Conservation (phyloP, 2,797 vertebrate species). For the Delichon dasypus region DNA sequence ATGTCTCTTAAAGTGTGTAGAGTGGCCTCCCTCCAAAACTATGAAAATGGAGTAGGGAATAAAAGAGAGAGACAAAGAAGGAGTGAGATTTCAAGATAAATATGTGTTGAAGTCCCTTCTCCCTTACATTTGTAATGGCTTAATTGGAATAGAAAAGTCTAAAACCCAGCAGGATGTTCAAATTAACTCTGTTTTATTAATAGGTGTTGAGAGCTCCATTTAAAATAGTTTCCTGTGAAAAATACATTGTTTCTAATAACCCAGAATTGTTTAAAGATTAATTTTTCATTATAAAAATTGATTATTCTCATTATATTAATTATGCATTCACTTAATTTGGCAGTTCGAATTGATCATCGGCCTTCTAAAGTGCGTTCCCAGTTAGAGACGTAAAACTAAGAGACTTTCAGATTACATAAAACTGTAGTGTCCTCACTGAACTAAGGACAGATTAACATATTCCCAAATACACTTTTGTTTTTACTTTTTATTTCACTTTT, state of each 20-base stretch:
- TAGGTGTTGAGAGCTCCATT: neutral
- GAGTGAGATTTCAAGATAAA: neutral
- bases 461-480: neutral
- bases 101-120: neutral
- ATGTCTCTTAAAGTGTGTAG: neutral
- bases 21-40: neutral
- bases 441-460: neutral
- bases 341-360: conserved; percentile 24
- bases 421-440: neutral
- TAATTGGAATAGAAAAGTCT: neutral
- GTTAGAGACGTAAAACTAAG: neutral
- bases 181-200: conserved; percentile 48
- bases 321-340: conserved; percentile 39
- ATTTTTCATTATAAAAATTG: conserved; percentile 38
- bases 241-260: conserved; percentile 54
- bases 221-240: conserved; percentile 53
- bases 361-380: neutral
- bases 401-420: neutral
- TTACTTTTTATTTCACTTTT: neutral
- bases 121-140: neutral
- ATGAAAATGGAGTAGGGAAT: neutral
- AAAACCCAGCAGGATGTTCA: conserved; percentile 13
- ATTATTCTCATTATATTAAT: conserved; percentile 60
- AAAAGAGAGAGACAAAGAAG: neutral
- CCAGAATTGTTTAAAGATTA: conserved; percentile 21